These are phyloP conservation scores for Neodon shergylaensis DNA, from an alignment of 2,113 vertebrate species.

Conservation along the genomic window DNA sequence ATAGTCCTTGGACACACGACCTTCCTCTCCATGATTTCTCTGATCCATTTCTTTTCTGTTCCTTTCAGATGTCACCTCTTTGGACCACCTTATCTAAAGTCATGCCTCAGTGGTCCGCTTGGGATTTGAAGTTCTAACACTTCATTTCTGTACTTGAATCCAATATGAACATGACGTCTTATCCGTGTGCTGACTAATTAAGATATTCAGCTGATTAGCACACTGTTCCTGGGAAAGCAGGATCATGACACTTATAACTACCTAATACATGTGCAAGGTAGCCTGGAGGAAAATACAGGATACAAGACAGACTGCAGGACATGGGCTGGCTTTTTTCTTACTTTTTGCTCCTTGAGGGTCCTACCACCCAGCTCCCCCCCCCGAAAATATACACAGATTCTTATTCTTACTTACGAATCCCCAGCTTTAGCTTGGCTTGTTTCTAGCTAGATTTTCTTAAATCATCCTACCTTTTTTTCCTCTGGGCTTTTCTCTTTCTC, in stretches of 20 bases:
- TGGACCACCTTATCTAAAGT: not conserved
- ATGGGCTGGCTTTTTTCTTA: not conserved
- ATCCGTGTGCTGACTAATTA: conserved; percentile 20
- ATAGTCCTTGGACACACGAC: not conserved
- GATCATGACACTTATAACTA: conserved; percentile 17
- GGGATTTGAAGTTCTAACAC: not conserved
- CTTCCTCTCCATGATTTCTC: not conserved
- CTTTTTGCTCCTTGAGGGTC: too few relatives aligned
- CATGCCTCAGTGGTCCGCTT: not conserved
- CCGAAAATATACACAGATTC: too few relatives aligned
- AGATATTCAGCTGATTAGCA: not conserved
- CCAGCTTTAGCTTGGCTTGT: too few relatives aligned
- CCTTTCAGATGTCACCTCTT: not conserved
- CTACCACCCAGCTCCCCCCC: too few relatives aligned
- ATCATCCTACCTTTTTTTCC: too few relatives aligned
- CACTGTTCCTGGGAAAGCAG: conserved; percentile 1
- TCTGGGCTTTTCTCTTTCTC: too few relatives aligned
- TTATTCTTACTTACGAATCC: too few relatives aligned
- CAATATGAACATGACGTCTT: not conserved
- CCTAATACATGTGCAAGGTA: conserved; percentile 32
- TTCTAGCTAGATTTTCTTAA: too few relatives aligned
- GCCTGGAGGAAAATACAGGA: not conserved
- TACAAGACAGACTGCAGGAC: not conserved
- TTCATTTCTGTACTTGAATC: conserved; percentile 31
- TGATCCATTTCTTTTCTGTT: not conserved